phyloP scores from a whole-genome alignment of 2,797 vertebrate species.

The Paedocypris micromegethes region DNA sequence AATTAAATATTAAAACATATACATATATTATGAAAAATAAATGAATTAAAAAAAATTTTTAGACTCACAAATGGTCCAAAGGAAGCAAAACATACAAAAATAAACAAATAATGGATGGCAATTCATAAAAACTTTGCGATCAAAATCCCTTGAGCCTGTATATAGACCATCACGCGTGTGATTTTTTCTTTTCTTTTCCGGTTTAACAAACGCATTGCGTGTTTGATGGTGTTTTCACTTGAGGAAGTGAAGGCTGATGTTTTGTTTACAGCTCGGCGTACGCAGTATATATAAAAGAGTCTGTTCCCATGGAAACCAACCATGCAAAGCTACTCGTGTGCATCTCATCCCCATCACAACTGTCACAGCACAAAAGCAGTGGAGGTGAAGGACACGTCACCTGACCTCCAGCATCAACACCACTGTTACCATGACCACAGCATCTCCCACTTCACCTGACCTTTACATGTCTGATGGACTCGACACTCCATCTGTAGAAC shows the following conservation, averaged over 20 bases:
- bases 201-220: background rate
- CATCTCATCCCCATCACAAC: constrained; percentile 55
- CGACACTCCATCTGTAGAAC: background rate
- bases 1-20: no score
- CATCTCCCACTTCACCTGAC: constrained; percentile 15
- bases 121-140: no score
- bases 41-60: no score
- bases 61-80: no score
- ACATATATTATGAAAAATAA: no score
- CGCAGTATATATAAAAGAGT: constrained; percentile 39
- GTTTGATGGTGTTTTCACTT: constrained; percentile 3
- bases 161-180: no score
- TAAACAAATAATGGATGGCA: no score
- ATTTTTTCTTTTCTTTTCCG: no score
- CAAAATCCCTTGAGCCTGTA: no score
- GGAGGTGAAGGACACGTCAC: background rate
- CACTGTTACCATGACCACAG: constrained; percentile 22
- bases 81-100: no score
- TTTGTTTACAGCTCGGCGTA: constrained; percentile 26
- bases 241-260: background rate
- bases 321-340: constrained; percentile 54
- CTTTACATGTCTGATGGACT: constrained; percentile 21
- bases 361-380: constrained; percentile 54
- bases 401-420: constrained; percentile 11
- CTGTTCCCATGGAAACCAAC: constrained; percentile 53